Evolutionary conservation across 2,888 invertebrate species (phyloP), one percentile per base, ranked within the genome.

Genomic region (Resseliella maxima): DNA sequence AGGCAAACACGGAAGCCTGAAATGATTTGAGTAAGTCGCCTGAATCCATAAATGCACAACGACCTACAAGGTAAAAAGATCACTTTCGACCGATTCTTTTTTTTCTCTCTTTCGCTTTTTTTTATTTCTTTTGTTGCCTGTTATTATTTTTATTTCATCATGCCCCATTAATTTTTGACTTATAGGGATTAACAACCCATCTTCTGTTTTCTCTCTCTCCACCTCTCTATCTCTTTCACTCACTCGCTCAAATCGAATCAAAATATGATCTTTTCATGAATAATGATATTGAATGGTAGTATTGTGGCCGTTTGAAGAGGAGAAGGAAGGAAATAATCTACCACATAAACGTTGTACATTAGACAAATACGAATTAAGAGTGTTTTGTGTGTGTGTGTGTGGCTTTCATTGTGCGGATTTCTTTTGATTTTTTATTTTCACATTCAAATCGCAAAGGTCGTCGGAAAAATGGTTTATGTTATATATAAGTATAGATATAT

Each of bases 101-200:
- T 72, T 59, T 6, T n/a, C 41, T 41, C 41, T 41, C 41, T 41
- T 12, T 41, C 41, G 5, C 41, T 12, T 12, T 41, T 12, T 41
- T 41, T 12, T 2, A 50, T 50, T 50, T 24, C 27, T 59, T 59
- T 59, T 59, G 59, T 27, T 59, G 59, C 59, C 59, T n/a, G 27
- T 24, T 59, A 59, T 59, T 59, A 59, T 59, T 59, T 59, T 59
- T 59, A 59, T 31, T 72, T 72, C 72, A 31, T 72, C 72, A 72
- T 72, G 72, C 72, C 72, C 72, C 72, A 72, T 72, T 72, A 72
- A 72, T 72, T 72, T 72, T 72, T 72, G 72, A 72, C 72, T 72
- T 72, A 72, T 72, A 72, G 31, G 72, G 72, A 72, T 72, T 72
- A 72, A 72, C 72, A 15, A 31, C 72, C 72, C 31, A 31, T 72